Percentiles rank a stretch among this genome's conserved stretches.
Conservation (phyloP, 1,140 invertebrate genomes). For the Brachionus calyciflorus region DNA sequence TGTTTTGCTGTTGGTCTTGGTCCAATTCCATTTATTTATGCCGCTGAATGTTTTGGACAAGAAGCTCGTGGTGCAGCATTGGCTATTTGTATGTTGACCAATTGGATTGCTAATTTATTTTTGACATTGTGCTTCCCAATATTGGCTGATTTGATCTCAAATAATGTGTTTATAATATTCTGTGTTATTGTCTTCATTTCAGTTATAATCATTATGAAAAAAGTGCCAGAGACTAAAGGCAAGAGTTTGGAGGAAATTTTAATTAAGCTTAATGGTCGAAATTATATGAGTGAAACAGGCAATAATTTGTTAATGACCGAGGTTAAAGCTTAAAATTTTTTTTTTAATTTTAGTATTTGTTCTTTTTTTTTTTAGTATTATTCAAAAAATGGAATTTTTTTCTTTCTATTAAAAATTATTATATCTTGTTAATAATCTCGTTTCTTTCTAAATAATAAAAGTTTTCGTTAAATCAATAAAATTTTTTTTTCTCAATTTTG, state of each 20-base stretch:
- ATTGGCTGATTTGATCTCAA: background rate
- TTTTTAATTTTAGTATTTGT: background rate
- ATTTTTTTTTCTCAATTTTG: too few relatives aligned
- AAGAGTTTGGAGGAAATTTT: constrained; percentile 47
- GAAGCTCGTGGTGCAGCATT: constrained; percentile 1
- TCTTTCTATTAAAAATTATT: background rate
- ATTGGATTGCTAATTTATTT: constrained; percentile 6
- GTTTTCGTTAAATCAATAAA: too few relatives aligned
- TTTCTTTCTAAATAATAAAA: too few relatives aligned
- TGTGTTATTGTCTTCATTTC: background rate
- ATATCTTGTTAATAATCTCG: background rate
- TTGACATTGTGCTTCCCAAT: background rate
- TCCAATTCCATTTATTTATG: constrained; percentile 44
- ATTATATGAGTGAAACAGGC: background rate
- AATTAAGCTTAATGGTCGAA: constrained; percentile 49
- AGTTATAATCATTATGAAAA: background rate
- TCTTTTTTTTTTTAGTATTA: background rate
- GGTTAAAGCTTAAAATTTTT: background rate
- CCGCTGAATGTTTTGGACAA: constrained; percentile 8
- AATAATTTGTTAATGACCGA: background rate
- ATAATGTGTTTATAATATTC: background rate
- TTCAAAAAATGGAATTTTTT: background rate
- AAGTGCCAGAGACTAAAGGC: constrained; percentile 62
- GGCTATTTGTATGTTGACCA: constrained; percentile 18
- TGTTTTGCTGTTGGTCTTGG: constrained; percentile 41